Evolutionary conservation across 2,888 invertebrate genomes (phyloP), one percentile per base, ranked within the genome.

Genomic region (Chelonus formosanus): DNA sequence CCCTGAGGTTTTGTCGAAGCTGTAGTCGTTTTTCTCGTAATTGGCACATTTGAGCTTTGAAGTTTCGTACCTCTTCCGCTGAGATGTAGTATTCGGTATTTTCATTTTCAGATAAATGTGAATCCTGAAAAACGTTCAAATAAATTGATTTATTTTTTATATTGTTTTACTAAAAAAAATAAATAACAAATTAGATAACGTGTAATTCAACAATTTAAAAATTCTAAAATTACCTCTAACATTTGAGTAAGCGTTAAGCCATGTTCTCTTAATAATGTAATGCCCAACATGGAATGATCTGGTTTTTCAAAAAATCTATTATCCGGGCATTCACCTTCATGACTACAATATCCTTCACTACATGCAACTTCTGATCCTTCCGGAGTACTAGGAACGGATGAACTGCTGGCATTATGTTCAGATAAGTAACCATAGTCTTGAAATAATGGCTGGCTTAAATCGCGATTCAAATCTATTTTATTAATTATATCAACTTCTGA

Each of bases 351-450:
- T 50, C 92, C 92, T 80, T 96, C 96, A 0, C 92, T 93, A 84
- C 95, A 96, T 0, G 94, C 94, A 62, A 95, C 90, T 80, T 95
- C 96, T 0, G 95, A 95, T 40, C 95, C 95, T 79, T 95, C 96
- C 0, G 95, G 93, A 3, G 95, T 94, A 80, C 93, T 94, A 74
- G 91, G 90, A 68, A 92, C 87, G 73, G 94, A 94, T 32, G 93
- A 93, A 59, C 91, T 91, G 57, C 90, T 91, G 65, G 91, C 91
- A 78, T 92, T 92, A 73, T 91, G 91, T 70, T 94, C 95, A 7
- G 95, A 95, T 31, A 93, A 94, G 83, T 95, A 96, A 48, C 95
- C 95, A 77, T 92, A 94, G 85, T 96, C 96, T 81, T 91, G 91
- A 50, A 91, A 91, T 50, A 81, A 59, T 8, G 62, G 66, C 78